These are phyloP conservation scores for Rallus limicola DNA, from an alignment of 2,113 vertebrate genomes.

Conservation along the genomic window DNA sequence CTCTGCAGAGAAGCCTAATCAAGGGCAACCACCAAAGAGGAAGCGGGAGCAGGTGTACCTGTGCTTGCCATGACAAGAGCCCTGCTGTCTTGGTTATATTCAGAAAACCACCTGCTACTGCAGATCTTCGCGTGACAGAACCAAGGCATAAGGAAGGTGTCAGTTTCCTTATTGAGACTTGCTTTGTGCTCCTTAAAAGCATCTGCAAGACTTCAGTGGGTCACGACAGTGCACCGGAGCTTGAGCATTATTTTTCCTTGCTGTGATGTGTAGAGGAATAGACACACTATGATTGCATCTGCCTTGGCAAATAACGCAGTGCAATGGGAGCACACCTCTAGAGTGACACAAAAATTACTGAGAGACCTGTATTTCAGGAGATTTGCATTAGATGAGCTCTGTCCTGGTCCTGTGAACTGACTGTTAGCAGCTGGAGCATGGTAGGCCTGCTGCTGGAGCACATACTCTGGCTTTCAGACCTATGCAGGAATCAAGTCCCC, in stretches of 20 bases:
- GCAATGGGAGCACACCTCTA: not conserved
- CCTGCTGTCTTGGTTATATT: not conserved
- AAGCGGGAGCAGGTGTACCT: slow-evolving; percentile 11
- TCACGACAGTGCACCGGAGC: not conserved
- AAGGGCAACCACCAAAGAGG: not conserved
- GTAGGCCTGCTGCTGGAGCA: not conserved
- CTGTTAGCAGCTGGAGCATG: not conserved
- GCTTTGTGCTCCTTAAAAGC: not conserved
- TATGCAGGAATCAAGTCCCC: not conserved
- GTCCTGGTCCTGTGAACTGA: not conserved
- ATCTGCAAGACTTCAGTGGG: not conserved
- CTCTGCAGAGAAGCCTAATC: not conserved
- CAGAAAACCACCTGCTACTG: not conserved
- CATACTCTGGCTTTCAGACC: not conserved
- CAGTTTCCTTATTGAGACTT: not conserved
- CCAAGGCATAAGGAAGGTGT: not conserved
- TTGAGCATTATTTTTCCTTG: not conserved
- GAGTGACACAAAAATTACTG: not conserved
- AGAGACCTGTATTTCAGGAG: not conserved
- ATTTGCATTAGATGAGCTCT: not conserved
- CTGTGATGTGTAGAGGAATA: not conserved
- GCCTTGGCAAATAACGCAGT: not conserved
- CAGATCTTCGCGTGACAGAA: not conserved
- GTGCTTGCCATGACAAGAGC: not conserved
- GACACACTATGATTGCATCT: not conserved